Evolutionary conservation across 2,113 vertebrate genomes (phyloP), one percentile per base, ranked within the genome.

Genomic region (Blennius ocellaris): DNA sequence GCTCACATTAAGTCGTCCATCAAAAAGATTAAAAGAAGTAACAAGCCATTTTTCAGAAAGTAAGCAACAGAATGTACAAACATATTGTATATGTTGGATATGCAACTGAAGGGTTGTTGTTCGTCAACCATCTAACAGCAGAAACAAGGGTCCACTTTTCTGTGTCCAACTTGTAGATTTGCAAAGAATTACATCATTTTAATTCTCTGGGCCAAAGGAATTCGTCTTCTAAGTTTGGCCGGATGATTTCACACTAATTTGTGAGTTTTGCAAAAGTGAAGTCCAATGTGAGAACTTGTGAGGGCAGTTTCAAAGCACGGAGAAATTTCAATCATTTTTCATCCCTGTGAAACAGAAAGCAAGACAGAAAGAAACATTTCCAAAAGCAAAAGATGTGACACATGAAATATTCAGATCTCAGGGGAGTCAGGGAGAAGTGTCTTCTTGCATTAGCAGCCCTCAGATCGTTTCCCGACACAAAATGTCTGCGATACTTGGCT

Each of bases 361-460:
- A 15, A 57, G 36, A 65, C n/a, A 15, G 49, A 37, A 37, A 48
- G 40, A 73, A 76, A 47, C 21, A 36, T 69, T 51, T 69, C 41
- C 5, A 44, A 78, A 76, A 77, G 54, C 39, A 62, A 73, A 81
- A 39, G 55, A 82, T 73, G 30, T 69, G 73, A 62, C 53, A 43
- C 56, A 80, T 81, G 21, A 85, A 89, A 81, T 78, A 83, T 82
- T 82, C n/a, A 76, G 52, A 36, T 58, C 57, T 79, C 61, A 16
- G 2, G 52, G 52, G 73, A 75, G 45, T 48, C 37, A 48, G 41
- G 48, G 53, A 59, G 36, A 58, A 72, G 69, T 60, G 49, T 61
- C 64, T 73, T 47, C 59, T 62, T 49, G 14, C 36, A 63, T 69
- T 73, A 60, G 45, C 55, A 57, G 56, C 67, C 61, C 45, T 82